Percentiles rank a stretch among this genome's conserved stretches.
phyloP scores from a whole-genome alignment of 1,140 invertebrate species.

The Apis laboriosa region DNA sequence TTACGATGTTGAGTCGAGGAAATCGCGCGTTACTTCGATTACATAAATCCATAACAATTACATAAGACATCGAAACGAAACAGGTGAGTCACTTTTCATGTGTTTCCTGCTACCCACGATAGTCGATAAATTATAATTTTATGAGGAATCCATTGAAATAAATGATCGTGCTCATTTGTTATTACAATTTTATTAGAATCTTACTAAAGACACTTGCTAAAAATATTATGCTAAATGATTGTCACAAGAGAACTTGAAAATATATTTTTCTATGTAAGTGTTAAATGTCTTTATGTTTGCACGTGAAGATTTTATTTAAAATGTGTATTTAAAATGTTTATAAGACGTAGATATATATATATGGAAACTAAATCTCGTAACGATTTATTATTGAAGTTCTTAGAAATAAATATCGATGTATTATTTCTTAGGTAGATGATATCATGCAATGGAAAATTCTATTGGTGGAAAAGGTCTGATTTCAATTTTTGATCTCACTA shows the following conservation, averaged over 20 bases:
- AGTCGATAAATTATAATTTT: conserved; percentile 32
- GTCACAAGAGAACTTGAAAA: neutral
- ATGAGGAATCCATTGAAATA: conserved; percentile 28
- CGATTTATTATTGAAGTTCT: neutral
- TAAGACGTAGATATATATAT: neutral
- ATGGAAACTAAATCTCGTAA: neutral
- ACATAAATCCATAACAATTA: conserved; percentile 31
- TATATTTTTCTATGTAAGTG: neutral
- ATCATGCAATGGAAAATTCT: neutral
- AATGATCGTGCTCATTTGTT: conserved; percentile 7
- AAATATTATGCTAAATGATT: too few species aligned
- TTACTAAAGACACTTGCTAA: neutral
- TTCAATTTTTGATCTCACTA: too few species aligned
- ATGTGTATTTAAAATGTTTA: neutral
- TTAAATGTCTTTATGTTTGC: too few species aligned
- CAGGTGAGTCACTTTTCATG: conserved; percentile 46
- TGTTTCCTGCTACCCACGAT: conserved; percentile 49
- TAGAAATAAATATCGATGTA: neutral
- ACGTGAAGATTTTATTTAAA: neutral
- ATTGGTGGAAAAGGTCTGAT: neutral
- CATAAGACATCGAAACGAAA: conserved; percentile 33
- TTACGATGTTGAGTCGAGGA: neutral
- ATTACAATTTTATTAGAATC: neutral
- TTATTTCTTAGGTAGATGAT: neutral
- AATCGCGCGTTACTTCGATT: neutral